These are phyloP conservation scores for Drosophila lacteicornis DNA, from an alignment of 1,140 invertebrate genomes.

Conservation along the genomic window DNA sequence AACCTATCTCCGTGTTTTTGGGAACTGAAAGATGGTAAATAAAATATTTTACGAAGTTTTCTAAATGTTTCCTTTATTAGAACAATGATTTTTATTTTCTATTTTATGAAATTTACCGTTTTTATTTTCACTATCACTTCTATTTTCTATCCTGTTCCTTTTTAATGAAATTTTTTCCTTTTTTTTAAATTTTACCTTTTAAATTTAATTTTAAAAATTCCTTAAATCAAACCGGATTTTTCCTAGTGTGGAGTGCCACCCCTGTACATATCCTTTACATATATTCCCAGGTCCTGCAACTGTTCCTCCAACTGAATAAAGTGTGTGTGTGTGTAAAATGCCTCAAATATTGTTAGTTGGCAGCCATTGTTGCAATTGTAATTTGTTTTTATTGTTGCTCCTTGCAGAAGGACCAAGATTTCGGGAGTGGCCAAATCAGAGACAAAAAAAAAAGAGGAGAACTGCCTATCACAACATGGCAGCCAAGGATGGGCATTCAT, in stretches of 20 bases:
- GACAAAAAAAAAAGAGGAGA: constrained; percentile 40
- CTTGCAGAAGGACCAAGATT: not conserved
- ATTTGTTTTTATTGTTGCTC: constrained; percentile 71
- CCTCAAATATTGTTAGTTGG: constrained; percentile 50
- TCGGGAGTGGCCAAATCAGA: constrained; percentile 34
- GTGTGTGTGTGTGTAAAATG: constrained; percentile 21
- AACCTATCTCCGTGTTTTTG: no score
- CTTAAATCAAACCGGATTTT: not conserved
- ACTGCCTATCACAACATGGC: constrained; percentile 49
- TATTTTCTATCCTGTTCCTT: no score
- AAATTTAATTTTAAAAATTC: not conserved
- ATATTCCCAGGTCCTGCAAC: constrained; percentile 29
- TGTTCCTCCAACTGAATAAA: constrained; percentile 35
- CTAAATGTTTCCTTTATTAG: no score
- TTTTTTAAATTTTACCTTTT: no score
- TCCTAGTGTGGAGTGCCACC: constrained; percentile 3
- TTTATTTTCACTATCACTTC: not conserved
- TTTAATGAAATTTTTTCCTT: not conserved
- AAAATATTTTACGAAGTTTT: no score
- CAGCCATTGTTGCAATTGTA: constrained; percentile 66
- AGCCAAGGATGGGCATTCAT: constrained; percentile 46
- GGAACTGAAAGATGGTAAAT: no score
- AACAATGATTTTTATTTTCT: no score
- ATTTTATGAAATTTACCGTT: not conserved
- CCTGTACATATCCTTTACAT: not conserved